Evolutionary conservation across 2,888 invertebrate genomes (phyloP), one percentile per base, ranked within the genome.

Genomic region (Odontocolon sp.): DNA sequence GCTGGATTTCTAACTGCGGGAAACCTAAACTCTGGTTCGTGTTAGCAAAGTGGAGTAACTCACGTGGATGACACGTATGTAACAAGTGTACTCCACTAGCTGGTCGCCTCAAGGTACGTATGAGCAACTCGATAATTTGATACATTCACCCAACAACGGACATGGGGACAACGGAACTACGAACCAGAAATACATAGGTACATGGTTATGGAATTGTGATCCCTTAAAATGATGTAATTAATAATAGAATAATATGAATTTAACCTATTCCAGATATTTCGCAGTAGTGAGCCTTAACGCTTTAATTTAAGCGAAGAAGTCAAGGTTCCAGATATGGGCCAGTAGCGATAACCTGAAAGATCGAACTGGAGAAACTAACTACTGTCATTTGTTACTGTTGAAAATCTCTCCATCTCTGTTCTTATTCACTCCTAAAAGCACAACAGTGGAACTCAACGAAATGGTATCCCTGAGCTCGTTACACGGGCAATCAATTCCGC

Each of bases 361-460:
- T 50, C 47, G 26, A 50, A 50, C 23, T 26, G 23, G 14, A 4
- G 23, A 23, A 50, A 11, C 47, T 50, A 26, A n/a, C 47, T 23
- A 26, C 11, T 11, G 47, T 23, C 11, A 26, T 50, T 14, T 26
- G 23, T 50, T 11, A 33, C 11, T n/a, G n/a, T n/a, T n/a, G 36
- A 36, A 50, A 18, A 21, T 50, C 8, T 38, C 11, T 26, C 16
- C 31, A 11, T 63, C 23, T 33, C 21, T 40, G 45, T 26, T 8
- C 36, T 14, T 8, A 28, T 28, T 23, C 18, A 9, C 33, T 42
- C 47, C 8, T 5, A 9, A 11, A 21, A 26, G 67, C 50, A 61
- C 67, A 59, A 54, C 73, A 59, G 67, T 73, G 73, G 61, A 61
- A 67, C 59, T 61, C 67, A 67, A 61, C 61, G 67, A 73, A 73